phyloP scores from a whole-genome alignment of 2,113 vertebrate species.

The Lathamus discolor region DNA sequence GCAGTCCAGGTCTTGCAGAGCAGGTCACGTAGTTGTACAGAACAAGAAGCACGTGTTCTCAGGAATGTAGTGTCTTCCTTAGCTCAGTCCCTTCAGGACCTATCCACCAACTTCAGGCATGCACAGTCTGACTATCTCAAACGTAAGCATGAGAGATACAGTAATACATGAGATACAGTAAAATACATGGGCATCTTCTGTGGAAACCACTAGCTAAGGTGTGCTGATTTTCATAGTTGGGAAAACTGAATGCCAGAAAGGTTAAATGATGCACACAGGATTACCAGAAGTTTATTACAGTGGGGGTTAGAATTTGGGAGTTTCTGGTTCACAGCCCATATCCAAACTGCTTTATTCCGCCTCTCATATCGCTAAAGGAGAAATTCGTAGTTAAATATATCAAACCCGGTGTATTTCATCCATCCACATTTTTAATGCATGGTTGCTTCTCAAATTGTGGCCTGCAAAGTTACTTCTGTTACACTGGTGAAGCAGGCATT shows the following conservation, averaged over 20 bases:
- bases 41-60: constrained; percentile 91
- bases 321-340: not conserved
- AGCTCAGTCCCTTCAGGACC: constrained; percentile 93
- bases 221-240: not conserved
- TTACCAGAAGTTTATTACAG: not conserved
- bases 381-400: not conserved
- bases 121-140: constrained; percentile 95
- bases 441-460: not conserved
- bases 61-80: constrained; percentile 93
- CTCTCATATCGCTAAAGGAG: not conserved
- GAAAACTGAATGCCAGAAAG: not conserved
- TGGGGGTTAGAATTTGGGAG: not conserved
- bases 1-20: constrained; percentile 87
- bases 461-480: not conserved
- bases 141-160: constrained; percentile 78
- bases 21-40: constrained; percentile 85
- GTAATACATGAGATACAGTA: not conserved
- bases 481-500: not conserved
- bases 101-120: constrained; percentile 91
- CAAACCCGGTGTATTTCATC: not conserved
- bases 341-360: not conserved
- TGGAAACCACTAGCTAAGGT: not conserved
- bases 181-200: not conserved
- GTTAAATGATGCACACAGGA: not conserved
- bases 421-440: not conserved